Base-by-base conservation (phyloP, 1,140 invertebrate genomes). In the Lucilia cuprina region DNA sequence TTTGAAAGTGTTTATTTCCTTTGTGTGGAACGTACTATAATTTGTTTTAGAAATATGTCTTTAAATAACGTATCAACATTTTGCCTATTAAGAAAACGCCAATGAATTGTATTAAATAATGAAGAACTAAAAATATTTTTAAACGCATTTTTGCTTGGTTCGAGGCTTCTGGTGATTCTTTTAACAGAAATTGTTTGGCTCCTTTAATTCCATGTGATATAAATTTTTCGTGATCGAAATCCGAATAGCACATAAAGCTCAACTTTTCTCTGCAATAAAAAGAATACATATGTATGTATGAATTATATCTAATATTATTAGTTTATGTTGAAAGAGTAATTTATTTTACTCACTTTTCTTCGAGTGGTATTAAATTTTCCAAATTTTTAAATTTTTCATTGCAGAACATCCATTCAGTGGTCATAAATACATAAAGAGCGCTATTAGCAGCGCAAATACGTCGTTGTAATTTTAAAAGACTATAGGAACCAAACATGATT, bases 331-430 rank as follows among this genome's bases (percentile, higher is more conserved):
- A 25, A 10, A 19, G 4, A 19, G 17, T 19, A 93, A 88, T 94
- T 96, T 50, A 92, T 92, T 88, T 96, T 96, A 34, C 89, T 84
- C 93, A 91, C 84, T 91, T 86, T 88, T 99, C 97, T 19, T 92
- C 88, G 2, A 91, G 85, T 65, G 93, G 92, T 83, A 98, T 89
- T 8, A 91, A 86, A 0, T 92, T 88, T 83, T 95, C 92, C 17
- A 98, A 89, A 1, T 91, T 88, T 12, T 94, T 86, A 35, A 96
- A 93, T 85, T 97, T 97, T 1, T 93, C 91, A 85, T 97, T 97
- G 25, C 92, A 88, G 88, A 98, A 98, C 9, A 92, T 92, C 97
- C 97, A 99, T 88, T 97, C 93, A 85, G 96, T 94, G 0, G 92
- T 94, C 0, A 96, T 93, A 87, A 98, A 99, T 87, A 95, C 96